phyloP scores from a whole-genome alignment of 2,888 invertebrate genomes.

The Amblyteles armatorius region DNA sequence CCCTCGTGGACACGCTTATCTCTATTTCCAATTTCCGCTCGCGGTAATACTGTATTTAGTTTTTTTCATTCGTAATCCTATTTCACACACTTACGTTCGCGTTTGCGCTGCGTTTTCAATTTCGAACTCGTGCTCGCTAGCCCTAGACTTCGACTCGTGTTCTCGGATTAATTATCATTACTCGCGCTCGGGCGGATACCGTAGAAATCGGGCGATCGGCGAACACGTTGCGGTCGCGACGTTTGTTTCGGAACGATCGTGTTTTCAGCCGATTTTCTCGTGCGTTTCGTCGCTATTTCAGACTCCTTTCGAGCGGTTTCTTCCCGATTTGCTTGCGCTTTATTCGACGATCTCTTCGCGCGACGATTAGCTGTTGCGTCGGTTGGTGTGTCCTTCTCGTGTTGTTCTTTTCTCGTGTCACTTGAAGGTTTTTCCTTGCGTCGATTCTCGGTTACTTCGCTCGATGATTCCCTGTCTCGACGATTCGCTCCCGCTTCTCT shows the following conservation, averaged over 20 bases:
- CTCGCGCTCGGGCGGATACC: not conserved
- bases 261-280: not conserved
- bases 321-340: not conserved
- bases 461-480: too few species aligned
- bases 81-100: not conserved
- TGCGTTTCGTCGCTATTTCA: not conserved
- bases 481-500: too few species aligned
- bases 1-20: too few species aligned
- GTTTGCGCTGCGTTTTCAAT: not conserved
- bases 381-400: not conserved
- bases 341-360: not conserved
- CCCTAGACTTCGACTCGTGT: not conserved
- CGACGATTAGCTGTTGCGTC: not conserved
- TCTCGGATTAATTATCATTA: not conserved
- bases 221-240: not conserved
- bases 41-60: too few species aligned
- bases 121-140: not conserved
- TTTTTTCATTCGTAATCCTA: not conserved
- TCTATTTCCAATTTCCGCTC: too few species aligned
- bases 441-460: too few species aligned
- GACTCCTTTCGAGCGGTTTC: not conserved
- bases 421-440: too few species aligned
- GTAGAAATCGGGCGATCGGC: not conserved
- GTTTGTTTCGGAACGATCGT: not conserved
- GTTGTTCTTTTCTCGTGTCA: too few species aligned